These are phyloP conservation scores for Microcebus murinus DNA, from an alignment of 2,113 vertebrate genomes.

Conservation along the genomic window DNA sequence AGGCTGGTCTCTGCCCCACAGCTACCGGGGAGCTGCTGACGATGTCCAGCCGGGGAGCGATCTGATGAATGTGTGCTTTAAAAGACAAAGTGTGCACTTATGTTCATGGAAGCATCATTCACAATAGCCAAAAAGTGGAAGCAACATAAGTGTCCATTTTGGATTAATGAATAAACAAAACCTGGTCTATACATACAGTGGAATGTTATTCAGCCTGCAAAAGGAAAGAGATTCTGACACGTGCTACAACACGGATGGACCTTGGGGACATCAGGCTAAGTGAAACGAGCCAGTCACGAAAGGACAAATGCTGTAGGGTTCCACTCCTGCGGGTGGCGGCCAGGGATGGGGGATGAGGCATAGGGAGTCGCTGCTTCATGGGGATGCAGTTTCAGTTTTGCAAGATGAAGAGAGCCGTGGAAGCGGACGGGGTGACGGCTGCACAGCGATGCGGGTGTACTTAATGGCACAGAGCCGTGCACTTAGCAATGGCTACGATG, in stretches of 20 bases:
- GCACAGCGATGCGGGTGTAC: too few species aligned
- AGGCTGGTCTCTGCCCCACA: too few species aligned
- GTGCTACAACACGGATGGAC: background rate
- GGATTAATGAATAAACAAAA: background rate
- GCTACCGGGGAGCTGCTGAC: background rate
- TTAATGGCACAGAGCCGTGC: background rate
- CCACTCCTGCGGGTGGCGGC: background rate
- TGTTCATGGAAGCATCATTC: background rate
- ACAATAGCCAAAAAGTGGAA: background rate
- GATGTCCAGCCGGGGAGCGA: background rate
- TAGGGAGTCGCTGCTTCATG: background rate
- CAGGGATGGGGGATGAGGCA: background rate
- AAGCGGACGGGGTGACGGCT: accelerated
- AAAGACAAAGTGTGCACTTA: background rate
- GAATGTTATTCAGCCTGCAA: background rate
- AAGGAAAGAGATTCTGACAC: background rate
- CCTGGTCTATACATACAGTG: accelerated
- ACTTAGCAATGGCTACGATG: background rate
- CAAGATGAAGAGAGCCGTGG: background rate
- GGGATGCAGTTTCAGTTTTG: background rate
- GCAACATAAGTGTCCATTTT: accelerated
- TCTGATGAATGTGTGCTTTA: background rate
- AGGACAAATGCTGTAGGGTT: background rate
- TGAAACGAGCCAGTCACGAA: background rate
- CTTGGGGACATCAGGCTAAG: background rate